Evolutionary conservation across 37 sponge, comb jelly and placozoan genomes (phyloP).

Genomic region (Diacarnus erythraeanus): DNA sequence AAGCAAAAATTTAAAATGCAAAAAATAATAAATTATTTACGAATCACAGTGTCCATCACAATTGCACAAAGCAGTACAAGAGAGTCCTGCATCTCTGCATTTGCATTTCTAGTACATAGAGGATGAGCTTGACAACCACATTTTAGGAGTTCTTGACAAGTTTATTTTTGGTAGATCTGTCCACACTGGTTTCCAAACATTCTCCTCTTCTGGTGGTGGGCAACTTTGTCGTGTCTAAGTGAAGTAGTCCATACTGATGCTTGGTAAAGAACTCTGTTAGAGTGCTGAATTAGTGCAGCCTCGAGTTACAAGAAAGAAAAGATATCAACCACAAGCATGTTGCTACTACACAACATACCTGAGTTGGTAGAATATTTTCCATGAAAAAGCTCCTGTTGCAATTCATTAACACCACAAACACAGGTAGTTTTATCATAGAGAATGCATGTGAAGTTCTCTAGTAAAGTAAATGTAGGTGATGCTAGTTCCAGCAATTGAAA

Average conservation of each 20-base stretch:
- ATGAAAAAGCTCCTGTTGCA: constrained; percentile 15
- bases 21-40: neutral
- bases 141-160: neutral
- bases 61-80: neutral
- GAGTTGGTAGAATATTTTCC: constrained; percentile 23
- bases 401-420: constrained; percentile 10
- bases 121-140: neutral
- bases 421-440: constrained; percentile 17
- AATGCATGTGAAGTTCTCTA: constrained; percentile 6
- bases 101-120: neutral
- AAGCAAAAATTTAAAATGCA: neutral
- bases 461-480: neutral
- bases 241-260: neutral
- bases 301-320: no score
- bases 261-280: neutral
- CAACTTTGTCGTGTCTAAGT: neutral
- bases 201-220: neutral
- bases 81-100: neutral
- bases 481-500: neutral
- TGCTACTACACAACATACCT: constrained; percentile 7
- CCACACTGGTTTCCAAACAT: neutral
- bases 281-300: neutral
- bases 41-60: neutral
- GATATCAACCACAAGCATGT: neutral
- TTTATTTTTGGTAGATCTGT: neutral